Percentiles rank a stretch among this genome's conserved stretches.
These are phyloP conservation scores for Akabosia matsudoensis DNA, from an alignment of 1,140 invertebrate genomes.

Conservation along the genomic window DNA sequence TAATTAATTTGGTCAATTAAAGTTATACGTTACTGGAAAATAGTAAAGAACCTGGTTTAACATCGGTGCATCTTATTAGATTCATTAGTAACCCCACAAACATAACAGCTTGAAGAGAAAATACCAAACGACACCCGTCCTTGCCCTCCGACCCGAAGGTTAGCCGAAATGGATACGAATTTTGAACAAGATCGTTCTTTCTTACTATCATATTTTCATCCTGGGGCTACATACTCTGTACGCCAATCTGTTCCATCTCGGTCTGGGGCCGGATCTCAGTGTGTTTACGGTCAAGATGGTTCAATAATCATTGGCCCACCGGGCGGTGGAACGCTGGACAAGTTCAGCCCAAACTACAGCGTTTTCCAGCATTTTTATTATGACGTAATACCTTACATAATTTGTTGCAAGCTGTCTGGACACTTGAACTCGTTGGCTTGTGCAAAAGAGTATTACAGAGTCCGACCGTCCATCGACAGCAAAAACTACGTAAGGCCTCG, in stretches of 20 bases:
- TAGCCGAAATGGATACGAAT: not conserved
- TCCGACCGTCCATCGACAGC: not conserved
- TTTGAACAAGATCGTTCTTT: not conserved
- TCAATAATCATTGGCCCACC: not conserved
- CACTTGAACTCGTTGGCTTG: not conserved
- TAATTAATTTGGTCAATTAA: too few species aligned
- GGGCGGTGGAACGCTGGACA: slow-evolving; percentile 14
- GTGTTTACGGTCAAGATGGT: slow-evolving; percentile 27
- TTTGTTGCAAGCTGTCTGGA: not conserved
- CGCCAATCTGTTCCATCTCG: not conserved
- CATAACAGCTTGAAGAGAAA: too few species aligned
- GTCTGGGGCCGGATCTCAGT: slow-evolving; percentile 24
- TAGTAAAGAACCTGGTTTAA: too few species aligned
- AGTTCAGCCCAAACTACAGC: slow-evolving; percentile 9
- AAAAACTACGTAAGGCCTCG: not conserved
- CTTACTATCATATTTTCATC: slow-evolving; percentile 15
- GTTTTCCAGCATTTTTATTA: not conserved
- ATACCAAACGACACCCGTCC: not conserved
- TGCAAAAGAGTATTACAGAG: not conserved
- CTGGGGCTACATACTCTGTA: not conserved
- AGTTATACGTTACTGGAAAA: too few species aligned
- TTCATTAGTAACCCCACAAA: too few species aligned
- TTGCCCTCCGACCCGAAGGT: not conserved
- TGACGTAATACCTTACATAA: not conserved
- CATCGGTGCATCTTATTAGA: too few species aligned